phyloP scores from a whole-genome alignment of 2,113 vertebrate species.

The Scopus umbretta region DNA sequence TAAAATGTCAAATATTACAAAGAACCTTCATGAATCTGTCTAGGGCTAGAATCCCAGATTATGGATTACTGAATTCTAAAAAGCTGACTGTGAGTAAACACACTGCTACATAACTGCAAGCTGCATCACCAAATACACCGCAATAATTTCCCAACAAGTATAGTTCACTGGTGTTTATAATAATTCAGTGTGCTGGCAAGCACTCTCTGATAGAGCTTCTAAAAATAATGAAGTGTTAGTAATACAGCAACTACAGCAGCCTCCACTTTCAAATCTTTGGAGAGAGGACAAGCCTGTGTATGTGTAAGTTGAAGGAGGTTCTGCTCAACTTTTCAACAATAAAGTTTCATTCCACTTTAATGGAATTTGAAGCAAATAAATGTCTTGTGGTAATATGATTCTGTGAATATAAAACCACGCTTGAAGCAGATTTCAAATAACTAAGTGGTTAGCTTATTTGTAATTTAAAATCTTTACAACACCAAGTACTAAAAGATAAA shows the following conservation, averaged over 20 bases:
- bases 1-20: not conserved
- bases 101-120: not conserved
- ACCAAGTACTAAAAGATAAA: no score
- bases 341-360: not conserved
- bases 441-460: no score
- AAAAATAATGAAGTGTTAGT: not conserved
- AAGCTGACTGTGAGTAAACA: not conserved
- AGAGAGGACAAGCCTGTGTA: not conserved
- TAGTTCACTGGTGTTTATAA: not conserved
- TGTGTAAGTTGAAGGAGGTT: fast-evolving
- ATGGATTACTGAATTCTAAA: no score
- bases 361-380: not conserved
- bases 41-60: fast-evolving
- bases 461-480: not conserved
- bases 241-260: not conserved
- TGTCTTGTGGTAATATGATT: no score
- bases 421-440: not conserved
- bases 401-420: not conserved
- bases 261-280: not conserved
- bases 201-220: not conserved
- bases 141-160: not conserved
- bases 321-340: not conserved
- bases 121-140: not conserved
- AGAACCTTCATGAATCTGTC: fast-evolving
- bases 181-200: not conserved